phyloP scores from a whole-genome alignment of 2,797 vertebrate genomes.

The Gila robusta region DNA sequence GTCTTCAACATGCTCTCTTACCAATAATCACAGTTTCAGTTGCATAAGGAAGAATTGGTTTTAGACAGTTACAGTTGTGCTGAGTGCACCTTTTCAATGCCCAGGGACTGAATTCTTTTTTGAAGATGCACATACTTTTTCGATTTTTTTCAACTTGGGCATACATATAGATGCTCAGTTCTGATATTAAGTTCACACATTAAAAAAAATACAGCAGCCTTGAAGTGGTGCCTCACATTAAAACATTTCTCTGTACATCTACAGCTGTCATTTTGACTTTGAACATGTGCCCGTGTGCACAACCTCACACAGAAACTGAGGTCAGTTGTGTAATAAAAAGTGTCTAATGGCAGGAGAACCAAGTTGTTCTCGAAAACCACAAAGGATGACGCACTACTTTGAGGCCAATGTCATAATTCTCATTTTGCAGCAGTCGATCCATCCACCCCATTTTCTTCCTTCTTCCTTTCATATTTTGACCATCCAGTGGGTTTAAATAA shows the following conservation, averaged over 20 bases:
- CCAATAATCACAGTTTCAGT: slow-evolving; percentile 12
- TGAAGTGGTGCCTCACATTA: neutral
- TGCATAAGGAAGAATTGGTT: neutral
- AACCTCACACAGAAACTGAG: neutral
- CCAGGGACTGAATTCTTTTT: slow-evolving; percentile 9
- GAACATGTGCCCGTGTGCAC: neutral
- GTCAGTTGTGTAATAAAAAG: neutral
- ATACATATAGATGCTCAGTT: neutral
- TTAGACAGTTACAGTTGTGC: slow-evolving; percentile 21
- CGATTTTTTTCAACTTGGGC: neutral
- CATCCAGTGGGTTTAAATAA: slow-evolving; percentile 13
- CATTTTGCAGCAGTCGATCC: neutral
- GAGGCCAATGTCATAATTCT: neutral
- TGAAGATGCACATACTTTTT: slow-evolving; percentile 24
- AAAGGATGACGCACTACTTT: neutral
- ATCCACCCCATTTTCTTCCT: neutral
- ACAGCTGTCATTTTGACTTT: neutral
- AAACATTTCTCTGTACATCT: neutral
- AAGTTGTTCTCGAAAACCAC: neutral
- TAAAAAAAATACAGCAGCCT: neutral
- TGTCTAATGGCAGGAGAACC: neutral
- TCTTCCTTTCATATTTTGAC: neutral
- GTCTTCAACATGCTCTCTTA: slow-evolving; percentile 2
- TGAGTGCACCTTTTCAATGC: slow-evolving; percentile 1
- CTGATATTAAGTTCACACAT: neutral